These are phyloP conservation scores for Aptenodytes patagonicus DNA, from an alignment of 2,113 vertebrate species.

Conservation along the genomic window DNA sequence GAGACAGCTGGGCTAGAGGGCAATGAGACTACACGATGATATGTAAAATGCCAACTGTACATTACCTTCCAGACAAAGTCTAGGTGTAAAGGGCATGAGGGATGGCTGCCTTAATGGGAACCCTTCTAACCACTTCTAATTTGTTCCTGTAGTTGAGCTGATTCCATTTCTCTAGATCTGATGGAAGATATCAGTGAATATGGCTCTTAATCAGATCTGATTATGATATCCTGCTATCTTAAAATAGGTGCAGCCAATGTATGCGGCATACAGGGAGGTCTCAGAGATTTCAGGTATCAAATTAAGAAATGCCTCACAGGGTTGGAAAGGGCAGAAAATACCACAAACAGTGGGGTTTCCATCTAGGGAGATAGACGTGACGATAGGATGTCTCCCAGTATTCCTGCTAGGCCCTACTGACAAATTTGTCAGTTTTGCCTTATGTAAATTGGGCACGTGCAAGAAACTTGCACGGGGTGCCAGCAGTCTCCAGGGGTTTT, in stretches of 20 bases:
- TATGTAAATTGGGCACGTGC: neutral
- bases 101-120: neutral
- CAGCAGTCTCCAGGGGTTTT: neutral
- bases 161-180: neutral
- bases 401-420: neutral
- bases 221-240: neutral
- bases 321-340: neutral
- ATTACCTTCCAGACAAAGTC: neutral
- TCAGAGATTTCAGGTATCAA: neutral
- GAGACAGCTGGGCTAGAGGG: neutral
- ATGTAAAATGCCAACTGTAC: conserved; percentile 24
- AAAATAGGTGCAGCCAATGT: neutral
- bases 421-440: neutral
- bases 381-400: neutral
- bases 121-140: neutral
- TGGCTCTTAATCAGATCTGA: neutral
- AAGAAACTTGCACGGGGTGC: neutral
- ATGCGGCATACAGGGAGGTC: neutral
- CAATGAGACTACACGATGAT: neutral
- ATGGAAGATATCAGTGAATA: neutral
- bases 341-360: neutral
- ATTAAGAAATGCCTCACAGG: neutral
- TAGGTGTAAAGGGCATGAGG: conserved; percentile 32
- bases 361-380: neutral
- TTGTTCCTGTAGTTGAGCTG: neutral